Evolutionary conservation across 2,797 vertebrate species (phyloP).

Genomic region (Chelonia mydas): DNA sequence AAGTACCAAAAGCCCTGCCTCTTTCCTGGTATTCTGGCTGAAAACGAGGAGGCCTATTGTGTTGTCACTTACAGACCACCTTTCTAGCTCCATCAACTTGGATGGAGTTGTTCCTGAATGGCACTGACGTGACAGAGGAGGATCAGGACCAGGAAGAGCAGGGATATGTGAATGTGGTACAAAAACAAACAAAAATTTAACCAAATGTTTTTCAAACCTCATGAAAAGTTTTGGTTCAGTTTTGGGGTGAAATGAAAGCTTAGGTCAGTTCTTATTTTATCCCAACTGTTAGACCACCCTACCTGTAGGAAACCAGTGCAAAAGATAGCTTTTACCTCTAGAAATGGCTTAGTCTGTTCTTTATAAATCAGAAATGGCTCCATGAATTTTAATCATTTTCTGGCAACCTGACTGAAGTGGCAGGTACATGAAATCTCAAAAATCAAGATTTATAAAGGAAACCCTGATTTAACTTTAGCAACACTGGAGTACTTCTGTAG

Average conservation of each 20-base stretch:
- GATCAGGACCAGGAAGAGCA: background rate
- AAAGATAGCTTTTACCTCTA: background rate
- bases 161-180: background rate
- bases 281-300: background rate
- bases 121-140: background rate
- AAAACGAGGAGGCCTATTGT: background rate
- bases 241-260: background rate
- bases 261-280: background rate
- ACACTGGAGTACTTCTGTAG: background rate
- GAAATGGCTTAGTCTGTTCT: background rate
- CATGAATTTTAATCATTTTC: constrained; percentile 19
- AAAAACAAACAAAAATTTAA: background rate
- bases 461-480: background rate
- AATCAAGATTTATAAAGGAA: background rate
- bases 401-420: background rate
- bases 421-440: constrained; percentile 2
- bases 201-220: background rate
- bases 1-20: background rate
- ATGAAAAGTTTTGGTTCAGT: background rate
- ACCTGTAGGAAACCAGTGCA: background rate
- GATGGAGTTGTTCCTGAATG: background rate
- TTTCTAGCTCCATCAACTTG: background rate
- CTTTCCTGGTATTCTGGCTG: background rate
- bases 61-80: background rate
- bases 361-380: background rate